Evolutionary conservation across 2,888 invertebrate species (phyloP), one percentile per base, ranked within the genome.

Genomic region (Scaptodrosophila latifasciaeformis): DNA sequence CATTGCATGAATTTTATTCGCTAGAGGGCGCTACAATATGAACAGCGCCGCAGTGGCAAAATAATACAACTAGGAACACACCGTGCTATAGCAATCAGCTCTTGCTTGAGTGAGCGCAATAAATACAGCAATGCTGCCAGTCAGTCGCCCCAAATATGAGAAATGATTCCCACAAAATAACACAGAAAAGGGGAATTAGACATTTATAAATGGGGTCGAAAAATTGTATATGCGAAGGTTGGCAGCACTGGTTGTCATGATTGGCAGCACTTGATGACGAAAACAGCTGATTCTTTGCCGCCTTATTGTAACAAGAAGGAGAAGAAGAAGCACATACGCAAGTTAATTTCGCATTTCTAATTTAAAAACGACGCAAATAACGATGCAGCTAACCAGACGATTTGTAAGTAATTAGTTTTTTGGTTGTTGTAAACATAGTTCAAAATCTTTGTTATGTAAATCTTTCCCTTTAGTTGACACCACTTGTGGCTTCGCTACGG

Each of bases 371-470:
- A 48, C 18, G 12, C 34, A n/a, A 27, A 67, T 48, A 34, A 68
- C 67, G 68, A 68, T 70, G 74, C 76, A 79, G 75, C 74, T 63
- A 61, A 64, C 59, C 1, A 76, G 57, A 56, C 63, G 64, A 34
- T 43, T 78, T 43, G 79, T 79, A 64, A 62, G 58, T 62, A 34
- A 30, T 34, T 45, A 52, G 24, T 10, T 37, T 46, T 37, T 27
- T 7, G n/a, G 15, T 9, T 9, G 7, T 30, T 18, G 12, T 12
- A n/a, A 13, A 19, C 12, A 2, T 18, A 15, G 13, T 2, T 46
- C n/a, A 43, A 13, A 34, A 10, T 13, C 3, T 7, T 30, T n/a
- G 0, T 10, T 30, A 1, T 2, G 9, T 30, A 2, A 2, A 10
- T 15, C 12, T n/a, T n/a, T n/a, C n/a, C 48, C 35, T 9, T 0